Percentiles rank a stretch among this genome's conserved stretches.
phyloP scores from a whole-genome alignment of 2,797 vertebrate species.

The Onychomys arenicola region DNA sequence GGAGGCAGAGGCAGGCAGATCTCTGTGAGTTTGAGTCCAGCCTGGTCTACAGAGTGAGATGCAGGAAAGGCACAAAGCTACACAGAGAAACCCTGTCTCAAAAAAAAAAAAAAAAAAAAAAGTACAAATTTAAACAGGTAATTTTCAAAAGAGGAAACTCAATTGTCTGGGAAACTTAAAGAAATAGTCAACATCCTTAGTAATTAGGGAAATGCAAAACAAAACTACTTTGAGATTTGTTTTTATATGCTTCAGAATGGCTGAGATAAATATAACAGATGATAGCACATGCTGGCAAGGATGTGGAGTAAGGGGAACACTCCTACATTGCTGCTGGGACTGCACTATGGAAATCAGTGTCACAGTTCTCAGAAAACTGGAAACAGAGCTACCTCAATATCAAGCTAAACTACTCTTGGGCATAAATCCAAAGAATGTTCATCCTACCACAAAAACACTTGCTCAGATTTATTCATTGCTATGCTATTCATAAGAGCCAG shows the following conservation, averaged over 20 bases:
- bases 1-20: no score
- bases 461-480: neutral
- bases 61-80: no score
- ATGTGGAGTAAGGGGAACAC: neutral
- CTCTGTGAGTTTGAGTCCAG: no score
- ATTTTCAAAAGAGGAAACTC: neutral
- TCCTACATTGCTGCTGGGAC: neutral
- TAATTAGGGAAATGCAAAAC: neutral
- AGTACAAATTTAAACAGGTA: no score
- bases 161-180: neutral
- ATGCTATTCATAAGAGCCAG: neutral
- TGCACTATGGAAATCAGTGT: neutral
- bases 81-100: no score
- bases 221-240: neutral
- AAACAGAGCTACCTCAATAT: neutral
- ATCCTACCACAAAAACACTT: neutral
- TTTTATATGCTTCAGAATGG: neutral
- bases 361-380: neutral
- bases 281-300: neutral
- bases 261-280: neutral
- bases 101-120: neutral
- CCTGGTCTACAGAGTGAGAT: no score
- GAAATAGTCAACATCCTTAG: neutral
- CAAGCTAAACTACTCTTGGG: neutral
- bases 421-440: neutral